These are phyloP conservation scores for Callimorpha dominula DNA, from an alignment of 2,888 invertebrate species.

Conservation along the genomic window DNA sequence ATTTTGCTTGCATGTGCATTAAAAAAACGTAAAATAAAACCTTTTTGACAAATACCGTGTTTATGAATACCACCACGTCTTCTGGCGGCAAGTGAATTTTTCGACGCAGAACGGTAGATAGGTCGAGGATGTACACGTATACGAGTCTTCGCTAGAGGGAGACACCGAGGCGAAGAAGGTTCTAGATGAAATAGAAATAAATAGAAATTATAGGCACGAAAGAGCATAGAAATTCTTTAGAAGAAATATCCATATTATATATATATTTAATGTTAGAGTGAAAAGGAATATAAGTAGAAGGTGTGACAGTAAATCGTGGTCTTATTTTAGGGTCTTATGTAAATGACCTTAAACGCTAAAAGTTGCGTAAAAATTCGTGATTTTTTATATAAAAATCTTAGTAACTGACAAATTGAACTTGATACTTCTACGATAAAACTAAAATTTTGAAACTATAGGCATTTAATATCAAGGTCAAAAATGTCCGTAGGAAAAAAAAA, in stretches of 20 bases:
- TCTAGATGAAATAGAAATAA: not conserved
- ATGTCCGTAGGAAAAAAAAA: too few relatives aligned
- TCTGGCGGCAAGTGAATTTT: not conserved
- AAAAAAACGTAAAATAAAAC: not conserved
- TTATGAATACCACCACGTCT: not conserved
- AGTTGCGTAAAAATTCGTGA: not conserved
- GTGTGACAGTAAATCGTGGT: not conserved
- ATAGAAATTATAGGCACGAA: not conserved
- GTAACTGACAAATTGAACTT: too few relatives aligned
- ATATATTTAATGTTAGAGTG: not conserved
- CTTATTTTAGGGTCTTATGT: not conserved
- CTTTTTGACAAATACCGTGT: not conserved
- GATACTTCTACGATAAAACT: too few relatives aligned
- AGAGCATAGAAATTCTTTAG: not conserved
- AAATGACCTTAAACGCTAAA: too few relatives aligned
- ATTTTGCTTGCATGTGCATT: not conserved
- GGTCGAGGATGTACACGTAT: not conserved
- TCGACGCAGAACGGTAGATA: conserved; percentile 3
- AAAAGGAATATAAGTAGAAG: not conserved
- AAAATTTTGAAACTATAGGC: too few relatives aligned
- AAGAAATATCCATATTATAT: too few relatives aligned
- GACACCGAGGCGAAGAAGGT: not conserved
- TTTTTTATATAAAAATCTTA: not conserved
- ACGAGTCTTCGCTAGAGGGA: conserved; percentile 1
- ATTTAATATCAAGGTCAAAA: too few relatives aligned